A percentile compares a stretch with the other conserved stretches of the same genome.
phyloP scores from a whole-genome alignment of 2,888 invertebrate genomes.

The Drosophila paracracens region DNA sequence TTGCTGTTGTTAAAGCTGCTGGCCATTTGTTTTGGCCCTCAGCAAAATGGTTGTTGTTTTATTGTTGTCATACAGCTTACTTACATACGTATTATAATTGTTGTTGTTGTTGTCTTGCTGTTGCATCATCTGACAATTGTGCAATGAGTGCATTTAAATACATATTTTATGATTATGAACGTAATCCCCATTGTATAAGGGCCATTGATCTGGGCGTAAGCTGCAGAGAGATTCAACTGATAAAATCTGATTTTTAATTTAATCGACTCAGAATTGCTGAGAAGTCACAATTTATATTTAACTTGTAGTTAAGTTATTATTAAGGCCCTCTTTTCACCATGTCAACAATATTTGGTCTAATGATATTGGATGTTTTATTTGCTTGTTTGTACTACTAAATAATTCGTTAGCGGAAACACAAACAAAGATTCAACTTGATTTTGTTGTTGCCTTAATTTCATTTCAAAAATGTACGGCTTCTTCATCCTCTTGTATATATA shows the following conservation, averaged over 20 bases:
- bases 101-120: constrained; percentile 14
- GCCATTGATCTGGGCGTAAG: not conserved
- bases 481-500: not conserved
- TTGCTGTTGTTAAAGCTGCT: constrained; percentile 15
- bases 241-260: not conserved
- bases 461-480: constrained; percentile 11
- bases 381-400: not conserved
- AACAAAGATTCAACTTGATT: constrained; percentile 14
- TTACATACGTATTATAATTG: constrained; percentile 16
- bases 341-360: not conserved
- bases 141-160: constrained; percentile 58
- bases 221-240: not conserved
- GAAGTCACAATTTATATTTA: not conserved
- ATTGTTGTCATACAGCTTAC: constrained; percentile 37
- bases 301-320: not conserved
- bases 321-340: too few species aligned
- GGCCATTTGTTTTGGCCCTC: constrained; percentile 50
- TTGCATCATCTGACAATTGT: constrained; percentile 61
- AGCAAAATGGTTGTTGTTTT: constrained; percentile 26
- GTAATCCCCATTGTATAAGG: not conserved
- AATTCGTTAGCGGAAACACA: not conserved
- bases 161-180: constrained; percentile 36
- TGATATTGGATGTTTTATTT: not conserved
- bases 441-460: constrained; percentile 33
- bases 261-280: not conserved